Evolutionary conservation across 2,797 vertebrate species (phyloP), one percentile per base, ranked within the genome.

Genomic region (Morus bassanus): DNA sequence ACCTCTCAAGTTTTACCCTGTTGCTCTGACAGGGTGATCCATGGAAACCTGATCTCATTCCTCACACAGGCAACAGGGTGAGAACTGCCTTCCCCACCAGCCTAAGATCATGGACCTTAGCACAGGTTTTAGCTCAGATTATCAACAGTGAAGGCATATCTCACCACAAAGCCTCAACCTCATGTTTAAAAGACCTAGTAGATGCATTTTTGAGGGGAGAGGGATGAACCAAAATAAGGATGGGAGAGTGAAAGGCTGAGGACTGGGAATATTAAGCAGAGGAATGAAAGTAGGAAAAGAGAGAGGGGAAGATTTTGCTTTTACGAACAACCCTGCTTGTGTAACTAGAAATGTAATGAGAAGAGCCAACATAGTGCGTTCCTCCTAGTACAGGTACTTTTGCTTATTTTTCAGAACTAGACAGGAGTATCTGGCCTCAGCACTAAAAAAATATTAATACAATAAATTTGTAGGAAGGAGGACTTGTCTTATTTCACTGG

Each of bases 21-120:
- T 48, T 77, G 10, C 9, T 67, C 17, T 80, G 51, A 24, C 15
- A 53, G 27, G 3, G 18, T 0, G 0, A 59, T 69, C 56, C 39
- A 76, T 0, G 3, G 64, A 81, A 87, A 60, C 8, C 23, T 51
- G 19, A 43, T 74, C 35, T 86, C 18, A 21, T 9, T 33, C 30
- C 7, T 61, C 18, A 50, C 8, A 33, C 0, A 22, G 10, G 19
- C 27, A 59, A 28, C 43, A 11, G 18, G 35, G 28, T 27, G 31
- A 83, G 57, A 90, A 13, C 11, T 39, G 39, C 30, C 35, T 11
- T 81, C 13, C 28, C 9, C 8, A 25, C 6, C 2, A 2, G 12
- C 11, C 14, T 46, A 23, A 59, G 31, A 4, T 18, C 10, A 14
- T 9, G 41, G 25, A 81, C 31, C 7, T 75, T 78, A 5, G 0